Base-by-base conservation (phyloP, 2,113 vertebrate species). In the Asarcornis scutulata region DNA sequence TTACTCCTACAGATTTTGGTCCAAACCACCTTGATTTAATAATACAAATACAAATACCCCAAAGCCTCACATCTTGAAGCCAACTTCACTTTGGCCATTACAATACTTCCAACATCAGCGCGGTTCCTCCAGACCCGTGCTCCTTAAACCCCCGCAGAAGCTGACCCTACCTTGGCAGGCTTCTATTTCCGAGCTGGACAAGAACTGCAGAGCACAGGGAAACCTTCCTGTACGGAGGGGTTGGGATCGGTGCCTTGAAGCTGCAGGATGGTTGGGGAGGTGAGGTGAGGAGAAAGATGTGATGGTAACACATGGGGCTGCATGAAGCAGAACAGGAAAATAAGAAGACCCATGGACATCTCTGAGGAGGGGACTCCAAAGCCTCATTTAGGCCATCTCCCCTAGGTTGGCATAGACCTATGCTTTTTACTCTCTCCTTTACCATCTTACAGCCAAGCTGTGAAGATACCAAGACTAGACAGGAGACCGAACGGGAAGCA, bases 1-100 rank as follows among this genome's bases (percentile, higher is more conserved):
- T 81, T 50, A 23, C 20, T 73, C 68, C 40, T 58, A 17, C 27
- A 52, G 75, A 23, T 77, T 77, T 76, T 38, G 36, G 64, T 89
- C 53, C 66, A 68, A 52, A 58, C 23, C 77, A 40, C 86, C 81
- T 40, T 89, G 81, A 68, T 73, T 89, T 86, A 92, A 78, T 92
- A 86, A 86, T 21, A 18, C 9, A 67, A 78, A 34, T 73, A 44
- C 12, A 66, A 79, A 83, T 56, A 68, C 27, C 44, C 34, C n/a
- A 62, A 78, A 62, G 46, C 22, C 20, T 86, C 52, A 40, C 55
- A 74, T 79, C 40, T 44, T 79, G 53, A 74, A 87, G 73, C 27
- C 40, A 52, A 48, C 66, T 79, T 78, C 14, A 4, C n/a, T 58
- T 63, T 46, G 34, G 27, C 59, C 17, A 8, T 31, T 73, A 44